phyloP scores from a whole-genome alignment of 2,888 invertebrate genomes.

The Linyphia triangularis region DNA sequence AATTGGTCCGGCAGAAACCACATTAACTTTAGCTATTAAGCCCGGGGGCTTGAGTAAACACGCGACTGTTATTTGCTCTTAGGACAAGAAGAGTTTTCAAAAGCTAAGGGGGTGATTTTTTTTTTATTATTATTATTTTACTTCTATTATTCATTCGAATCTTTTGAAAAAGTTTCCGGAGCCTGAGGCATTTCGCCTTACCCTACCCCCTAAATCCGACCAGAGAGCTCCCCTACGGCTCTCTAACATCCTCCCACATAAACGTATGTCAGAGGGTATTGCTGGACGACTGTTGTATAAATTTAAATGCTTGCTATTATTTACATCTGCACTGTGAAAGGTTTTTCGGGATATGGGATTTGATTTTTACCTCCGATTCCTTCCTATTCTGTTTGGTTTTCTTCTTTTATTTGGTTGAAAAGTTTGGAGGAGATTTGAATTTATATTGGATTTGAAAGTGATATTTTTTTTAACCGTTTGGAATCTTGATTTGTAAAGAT shows the following conservation, averaged over 20 bases:
- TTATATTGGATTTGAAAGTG: slow-evolving; percentile 29
- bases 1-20: slow-evolving; percentile 68
- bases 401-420: slow-evolving; percentile 13
- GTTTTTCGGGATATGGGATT: not conserved
- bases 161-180: slow-evolving; percentile 9
- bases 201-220: not conserved
- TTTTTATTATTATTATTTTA: not conserved
- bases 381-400: not conserved
- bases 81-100: slow-evolving; percentile 58
- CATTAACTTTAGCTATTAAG: slow-evolving; percentile 73
- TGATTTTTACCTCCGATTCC: not conserved
- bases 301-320: slow-evolving; percentile 68
- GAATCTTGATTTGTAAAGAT: no score
- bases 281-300: slow-evolving; percentile 41
- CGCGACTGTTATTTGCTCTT: slow-evolving; percentile 48
- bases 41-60: slow-evolving; percentile 65
- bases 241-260: not conserved
- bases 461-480: not conserved
- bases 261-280: slow-evolving; percentile 12
- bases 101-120: slow-evolving; percentile 31
- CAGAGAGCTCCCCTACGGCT: not conserved
- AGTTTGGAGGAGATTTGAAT: slow-evolving; percentile 23
- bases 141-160: slow-evolving; percentile 33
- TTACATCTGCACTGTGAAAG: slow-evolving; percentile 47
- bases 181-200: slow-evolving; percentile 10